Evolutionary conservation across 2,113 vertebrate species (phyloP).

Genomic region (Rana temporaria): DNA sequence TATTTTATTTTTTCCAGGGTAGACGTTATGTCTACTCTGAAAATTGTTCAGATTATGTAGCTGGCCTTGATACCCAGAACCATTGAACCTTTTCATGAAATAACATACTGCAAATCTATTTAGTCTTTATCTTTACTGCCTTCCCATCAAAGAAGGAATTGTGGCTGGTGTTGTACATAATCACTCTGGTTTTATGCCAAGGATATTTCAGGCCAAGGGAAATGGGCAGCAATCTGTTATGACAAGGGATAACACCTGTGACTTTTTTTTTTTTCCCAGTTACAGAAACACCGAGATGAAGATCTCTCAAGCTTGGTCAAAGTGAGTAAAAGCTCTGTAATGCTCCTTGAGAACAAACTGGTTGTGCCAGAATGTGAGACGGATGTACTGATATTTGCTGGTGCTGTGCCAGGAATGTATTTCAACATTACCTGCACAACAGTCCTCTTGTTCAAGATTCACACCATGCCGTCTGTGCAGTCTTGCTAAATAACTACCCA

Average conservation of each 20-base stretch:
- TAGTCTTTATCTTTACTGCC: too few species aligned
- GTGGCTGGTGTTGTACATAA: too few species aligned
- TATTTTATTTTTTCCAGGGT: too few species aligned
- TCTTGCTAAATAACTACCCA: too few species aligned
- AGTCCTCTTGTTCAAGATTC: not conserved
- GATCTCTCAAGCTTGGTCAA: slow-evolving; percentile 95
- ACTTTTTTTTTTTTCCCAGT: slow-evolving; percentile 70
- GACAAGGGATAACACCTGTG: not conserved
- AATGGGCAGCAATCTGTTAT: not conserved
- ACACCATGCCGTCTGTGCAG: too few species aligned
- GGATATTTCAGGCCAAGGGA: not conserved
- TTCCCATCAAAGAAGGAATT: too few species aligned
- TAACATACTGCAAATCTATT: too few species aligned
- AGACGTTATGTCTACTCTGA: too few species aligned
- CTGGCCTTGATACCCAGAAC: too few species aligned
- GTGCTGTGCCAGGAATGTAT: not conserved
- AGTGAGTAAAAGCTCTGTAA: slow-evolving; percentile 72
- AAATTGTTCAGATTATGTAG: too few species aligned
- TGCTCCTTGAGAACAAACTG: not conserved
- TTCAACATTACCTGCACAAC: not conserved
- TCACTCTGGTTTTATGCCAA: not conserved
- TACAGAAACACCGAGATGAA: slow-evolving; percentile 97
- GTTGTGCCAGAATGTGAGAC: not conserved
- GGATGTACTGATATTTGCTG: not conserved
- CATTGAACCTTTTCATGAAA: too few species aligned